Percentiles rank a stretch among this genome's conserved stretches.
Evolutionary conservation across 2,113 vertebrate genomes (phyloP).

Genomic region (Scartelaos histophorus): DNA sequence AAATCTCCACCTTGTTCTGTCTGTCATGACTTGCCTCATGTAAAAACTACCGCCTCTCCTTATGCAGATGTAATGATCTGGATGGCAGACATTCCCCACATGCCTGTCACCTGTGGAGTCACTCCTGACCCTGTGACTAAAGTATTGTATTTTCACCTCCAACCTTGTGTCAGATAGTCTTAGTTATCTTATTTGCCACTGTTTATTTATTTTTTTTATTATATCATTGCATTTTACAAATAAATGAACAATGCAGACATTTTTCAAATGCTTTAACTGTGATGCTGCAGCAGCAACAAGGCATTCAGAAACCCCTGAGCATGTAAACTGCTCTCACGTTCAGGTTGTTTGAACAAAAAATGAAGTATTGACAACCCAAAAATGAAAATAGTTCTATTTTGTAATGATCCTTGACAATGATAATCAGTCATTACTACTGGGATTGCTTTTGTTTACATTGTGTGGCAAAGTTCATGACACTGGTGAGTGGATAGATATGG

Average conservation of each 20-base stretch:
- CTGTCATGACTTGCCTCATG: background rate
- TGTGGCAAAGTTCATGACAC: background rate
- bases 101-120: slow-evolving; percentile 43
- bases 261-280: too few relatives aligned
- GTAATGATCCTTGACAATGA: background rate
- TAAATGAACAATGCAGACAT: too few relatives aligned
- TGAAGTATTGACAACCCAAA: too few relatives aligned
- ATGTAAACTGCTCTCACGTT: too few relatives aligned
- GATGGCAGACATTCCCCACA: slow-evolving; percentile 56
- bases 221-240: too few relatives aligned
- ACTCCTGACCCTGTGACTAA: background rate
- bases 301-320: too few relatives aligned
- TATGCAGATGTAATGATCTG: slow-evolving; percentile 22
- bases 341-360: too few relatives aligned
- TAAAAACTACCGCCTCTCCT: slow-evolving; percentile 5
- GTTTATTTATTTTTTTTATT: too few relatives aligned
- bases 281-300: too few relatives aligned
- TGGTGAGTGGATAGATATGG: background rate
- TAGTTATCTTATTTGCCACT: too few relatives aligned
- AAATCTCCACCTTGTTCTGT: background rate
- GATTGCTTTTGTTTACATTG: background rate
- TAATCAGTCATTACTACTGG: background rate
- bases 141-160: background rate
- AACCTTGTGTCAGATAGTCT: background rate
- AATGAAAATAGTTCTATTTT: background rate